phyloP scores from a whole-genome alignment of 2,888 invertebrate genomes.

The Schizotus pectinicornis region DNA sequence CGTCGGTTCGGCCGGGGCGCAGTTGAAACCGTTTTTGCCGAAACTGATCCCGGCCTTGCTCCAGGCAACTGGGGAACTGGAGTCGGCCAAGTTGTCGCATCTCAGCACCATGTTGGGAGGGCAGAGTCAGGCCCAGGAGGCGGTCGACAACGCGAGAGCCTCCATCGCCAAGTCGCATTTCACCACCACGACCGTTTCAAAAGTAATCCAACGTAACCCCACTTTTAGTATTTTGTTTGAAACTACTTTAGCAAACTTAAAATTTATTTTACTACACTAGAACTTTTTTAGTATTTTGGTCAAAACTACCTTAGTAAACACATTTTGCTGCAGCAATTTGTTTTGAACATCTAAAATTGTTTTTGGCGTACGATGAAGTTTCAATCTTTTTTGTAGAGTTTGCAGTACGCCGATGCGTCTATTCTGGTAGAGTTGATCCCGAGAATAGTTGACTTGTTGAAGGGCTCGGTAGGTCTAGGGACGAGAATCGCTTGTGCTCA shows the following conservation, averaged over 20 bases:
- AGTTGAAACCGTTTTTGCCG: constrained; percentile 81
- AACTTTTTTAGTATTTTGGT: too few species aligned
- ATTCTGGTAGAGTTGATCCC: constrained; percentile 82
- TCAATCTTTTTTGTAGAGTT: constrained; percentile 58
- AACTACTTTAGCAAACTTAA: too few species aligned
- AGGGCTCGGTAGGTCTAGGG: constrained; percentile 79
- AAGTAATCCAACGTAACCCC: constrained; percentile 64
- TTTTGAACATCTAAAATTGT: too few species aligned
- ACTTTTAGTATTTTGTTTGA: background rate
- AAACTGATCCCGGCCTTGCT: constrained; percentile 83
- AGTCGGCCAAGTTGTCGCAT: constrained; percentile 80
- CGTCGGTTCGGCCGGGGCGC: constrained; percentile 78
- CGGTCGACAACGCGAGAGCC: constrained; percentile 80
- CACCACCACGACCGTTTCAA: constrained; percentile 85
- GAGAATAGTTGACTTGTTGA: constrained; percentile 80
- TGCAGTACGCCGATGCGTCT: constrained; percentile 76
- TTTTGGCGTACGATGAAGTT: too few species aligned
- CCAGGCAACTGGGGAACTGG: constrained; percentile 86
- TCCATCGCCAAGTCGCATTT: constrained; percentile 84
- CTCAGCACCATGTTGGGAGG: constrained; percentile 74
- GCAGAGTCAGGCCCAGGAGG: constrained; percentile 74
- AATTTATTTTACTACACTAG: too few species aligned
- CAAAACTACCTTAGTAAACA: too few species aligned
- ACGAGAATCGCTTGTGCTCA: constrained; percentile 84
- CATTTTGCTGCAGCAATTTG: too few species aligned